A percentile compares a stretch with the other conserved stretches of the same genome.
Conservation (phyloP, 2,113 vertebrate species). For the Lamprotornis superbus region DNA sequence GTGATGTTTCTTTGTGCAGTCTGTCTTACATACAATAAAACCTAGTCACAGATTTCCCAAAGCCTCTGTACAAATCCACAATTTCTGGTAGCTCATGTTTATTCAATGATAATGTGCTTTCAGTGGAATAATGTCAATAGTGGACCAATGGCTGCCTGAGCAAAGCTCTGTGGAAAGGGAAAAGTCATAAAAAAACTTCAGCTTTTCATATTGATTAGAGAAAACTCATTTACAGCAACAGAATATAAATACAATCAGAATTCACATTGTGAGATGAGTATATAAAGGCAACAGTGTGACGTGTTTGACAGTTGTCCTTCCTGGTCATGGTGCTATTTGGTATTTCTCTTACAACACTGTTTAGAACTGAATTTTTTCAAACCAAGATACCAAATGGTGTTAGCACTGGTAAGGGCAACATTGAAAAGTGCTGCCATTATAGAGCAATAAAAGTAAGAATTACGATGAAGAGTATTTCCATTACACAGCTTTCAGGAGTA, state of each 20-base stretch:
- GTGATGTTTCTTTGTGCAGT: not conserved
- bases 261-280: not conserved
- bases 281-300: not conserved
- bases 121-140: not conserved
- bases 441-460: not conserved
- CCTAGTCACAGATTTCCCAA: not conserved
- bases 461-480: not conserved
- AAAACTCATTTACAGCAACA: not conserved
- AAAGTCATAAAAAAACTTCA: not conserved
- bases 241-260: not conserved
- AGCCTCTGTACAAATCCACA: not conserved
- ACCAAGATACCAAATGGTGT: not conserved
- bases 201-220: not conserved
- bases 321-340: not conserved
- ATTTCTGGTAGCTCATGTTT: not conserved
- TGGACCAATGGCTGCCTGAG: not conserved
- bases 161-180: not conserved
- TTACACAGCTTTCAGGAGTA: not conserved
- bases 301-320: not conserved
- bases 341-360: not conserved
- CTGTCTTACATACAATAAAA: not conserved
- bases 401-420: not conserved
- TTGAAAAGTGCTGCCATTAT: not conserved
- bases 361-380: not conserved
- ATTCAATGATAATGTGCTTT: not conserved